A percentile compares a stretch with the other conserved stretches of the same genome.
phyloP scores from a whole-genome alignment of 2,888 invertebrate genomes.

The Sisyra nigra region DNA sequence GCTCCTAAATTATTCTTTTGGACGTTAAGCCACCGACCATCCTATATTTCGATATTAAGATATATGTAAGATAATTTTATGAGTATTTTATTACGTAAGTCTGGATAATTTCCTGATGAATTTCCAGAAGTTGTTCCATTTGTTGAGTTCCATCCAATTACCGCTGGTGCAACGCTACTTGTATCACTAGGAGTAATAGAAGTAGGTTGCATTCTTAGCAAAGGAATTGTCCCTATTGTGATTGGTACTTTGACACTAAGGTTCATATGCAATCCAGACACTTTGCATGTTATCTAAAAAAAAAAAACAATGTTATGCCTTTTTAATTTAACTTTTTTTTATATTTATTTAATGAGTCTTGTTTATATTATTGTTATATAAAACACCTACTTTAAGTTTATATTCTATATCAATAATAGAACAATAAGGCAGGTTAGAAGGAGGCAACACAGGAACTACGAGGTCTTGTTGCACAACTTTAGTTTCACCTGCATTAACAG shows the following conservation, averaged over 20 bases:
- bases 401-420: constrained; percentile 61
- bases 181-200: constrained; percentile 22
- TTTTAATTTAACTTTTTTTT: constrained; percentile 6
- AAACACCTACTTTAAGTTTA: constrained; percentile 46
- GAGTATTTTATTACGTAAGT: too few relatives aligned
- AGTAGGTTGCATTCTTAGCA: constrained; percentile 25
- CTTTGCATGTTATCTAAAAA: constrained; percentile 39
- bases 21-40: too few relatives aligned
- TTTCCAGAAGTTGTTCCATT: constrained; percentile 14
- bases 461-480: constrained; percentile 46
- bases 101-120: constrained; percentile 26
- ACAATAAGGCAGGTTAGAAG: constrained; percentile 61
- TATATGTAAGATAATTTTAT: too few relatives aligned
- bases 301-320: constrained; percentile 4
- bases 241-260: constrained; percentile 46
- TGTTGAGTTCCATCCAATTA: constrained; percentile 24
- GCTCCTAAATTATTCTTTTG: too few relatives aligned
- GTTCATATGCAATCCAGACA: constrained; percentile 48
- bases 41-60: too few relatives aligned
- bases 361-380: too few relatives aligned
- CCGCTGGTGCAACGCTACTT: constrained; percentile 12
- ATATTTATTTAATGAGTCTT: too few relatives aligned
- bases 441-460: constrained; percentile 57
- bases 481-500: constrained; percentile 39
- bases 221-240: constrained; percentile 59